Percentiles rank a stretch among this genome's conserved stretches.
phyloP scores from a whole-genome alignment of 1,140 invertebrate genomes.

The Melipona quadrifasciata region DNA sequence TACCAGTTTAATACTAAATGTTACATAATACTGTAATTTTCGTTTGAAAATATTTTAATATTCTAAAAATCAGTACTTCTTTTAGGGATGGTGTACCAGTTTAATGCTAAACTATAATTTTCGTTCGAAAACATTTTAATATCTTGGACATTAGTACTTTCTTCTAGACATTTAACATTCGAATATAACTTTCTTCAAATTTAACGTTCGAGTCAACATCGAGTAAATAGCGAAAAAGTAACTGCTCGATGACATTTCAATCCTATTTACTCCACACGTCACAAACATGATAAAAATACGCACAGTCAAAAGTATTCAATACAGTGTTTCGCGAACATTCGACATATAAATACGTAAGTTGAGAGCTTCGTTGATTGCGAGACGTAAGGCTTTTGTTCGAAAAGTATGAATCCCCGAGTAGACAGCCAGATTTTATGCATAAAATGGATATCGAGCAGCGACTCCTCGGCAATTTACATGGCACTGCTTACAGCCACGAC shows the following conservation, averaged over 20 bases:
- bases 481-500: background rate
- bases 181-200: no score
- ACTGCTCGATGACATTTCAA: background rate
- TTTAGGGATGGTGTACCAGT: no score
- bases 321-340: background rate
- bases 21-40: no score
- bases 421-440: conserved; percentile 18
- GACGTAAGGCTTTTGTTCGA: conserved; percentile 13
- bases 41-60: background rate
- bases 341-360: background rate
- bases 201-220: no score
- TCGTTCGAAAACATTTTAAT: background rate
- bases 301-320: background rate
- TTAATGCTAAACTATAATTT: background rate
- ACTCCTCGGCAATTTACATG: conserved; percentile 17
- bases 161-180: no score
- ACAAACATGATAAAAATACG: background rate
- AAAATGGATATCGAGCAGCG: conserved; percentile 9
- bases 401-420: conserved; percentile 12
- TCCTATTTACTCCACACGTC: background rate
- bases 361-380: conserved; percentile 24
- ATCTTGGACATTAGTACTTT: background rate
- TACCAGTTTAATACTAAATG: no score
- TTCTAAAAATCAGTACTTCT: background rate
- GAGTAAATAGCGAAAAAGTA: background rate